These are phyloP conservation scores for Lontra canadensis DNA, from an alignment of 2,113 vertebrate species.

Conservation along the genomic window DNA sequence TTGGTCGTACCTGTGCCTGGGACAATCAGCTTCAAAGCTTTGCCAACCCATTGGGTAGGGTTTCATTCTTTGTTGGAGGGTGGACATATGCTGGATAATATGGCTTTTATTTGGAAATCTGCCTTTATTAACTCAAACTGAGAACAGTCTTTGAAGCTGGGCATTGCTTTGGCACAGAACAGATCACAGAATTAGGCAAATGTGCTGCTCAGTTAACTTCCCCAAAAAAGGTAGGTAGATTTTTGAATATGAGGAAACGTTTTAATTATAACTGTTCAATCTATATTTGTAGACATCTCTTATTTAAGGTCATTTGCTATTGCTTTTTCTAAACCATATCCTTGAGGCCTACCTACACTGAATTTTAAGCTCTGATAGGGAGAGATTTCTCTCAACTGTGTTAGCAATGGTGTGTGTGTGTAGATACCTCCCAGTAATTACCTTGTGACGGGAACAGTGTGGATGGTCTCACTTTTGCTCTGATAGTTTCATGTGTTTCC, in stretches of 20 bases:
- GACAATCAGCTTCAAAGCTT: not conserved
- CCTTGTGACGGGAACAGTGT: not conserved
- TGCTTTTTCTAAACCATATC: not conserved
- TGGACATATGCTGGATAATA: not conserved
- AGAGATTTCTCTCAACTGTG: not conserved
- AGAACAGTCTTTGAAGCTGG: not conserved
- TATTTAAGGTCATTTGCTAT: not conserved
- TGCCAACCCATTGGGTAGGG: not conserved
- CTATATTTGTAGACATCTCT: not conserved
- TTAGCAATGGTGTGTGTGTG: not conserved
- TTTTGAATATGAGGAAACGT: constrained; percentile 6
- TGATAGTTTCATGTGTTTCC: not conserved
- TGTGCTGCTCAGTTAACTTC: not conserved
- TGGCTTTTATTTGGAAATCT: not conserved
- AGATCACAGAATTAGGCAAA: not conserved
- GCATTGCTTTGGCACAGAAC: not conserved
- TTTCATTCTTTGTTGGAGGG: not conserved
- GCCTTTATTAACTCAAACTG: not conserved
- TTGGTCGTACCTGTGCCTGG: no score
- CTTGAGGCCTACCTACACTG: not conserved
- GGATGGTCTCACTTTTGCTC: not conserved
- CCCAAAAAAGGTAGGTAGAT: not conserved
- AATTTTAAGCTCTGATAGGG: not conserved
- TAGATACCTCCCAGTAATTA: not conserved
- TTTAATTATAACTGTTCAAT: not conserved